Percentiles rank a stretch among this genome's conserved stretches.
Evolutionary conservation across 2,797 vertebrate species (phyloP).

Genomic region (Pseudotriccus pelzelni): DNA sequence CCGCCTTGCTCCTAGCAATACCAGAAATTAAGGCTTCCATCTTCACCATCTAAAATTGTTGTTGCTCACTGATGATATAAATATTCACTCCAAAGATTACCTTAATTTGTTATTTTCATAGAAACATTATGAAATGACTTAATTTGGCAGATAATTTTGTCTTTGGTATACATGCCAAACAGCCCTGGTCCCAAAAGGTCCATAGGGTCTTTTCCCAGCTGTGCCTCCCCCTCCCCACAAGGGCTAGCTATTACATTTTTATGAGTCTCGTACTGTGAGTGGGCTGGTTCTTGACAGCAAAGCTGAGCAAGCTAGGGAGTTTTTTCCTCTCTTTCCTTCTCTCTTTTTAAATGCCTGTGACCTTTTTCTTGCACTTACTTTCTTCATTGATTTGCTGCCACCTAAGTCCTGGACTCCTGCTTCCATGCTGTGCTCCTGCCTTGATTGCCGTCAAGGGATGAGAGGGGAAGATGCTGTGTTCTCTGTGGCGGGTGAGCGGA

Average conservation of each 20-base stretch:
- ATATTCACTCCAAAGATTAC: neutral
- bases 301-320: neutral
- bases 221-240: neutral
- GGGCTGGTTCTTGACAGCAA: neutral
- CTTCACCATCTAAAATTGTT: neutral
- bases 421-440: neutral
- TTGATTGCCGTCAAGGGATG: neutral
- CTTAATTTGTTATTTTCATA: neutral
- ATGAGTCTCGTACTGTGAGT: neutral
- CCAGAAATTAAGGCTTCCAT: neutral
- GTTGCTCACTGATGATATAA: neutral
- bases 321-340: neutral
- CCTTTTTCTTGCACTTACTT: neutral
- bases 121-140: neutral
- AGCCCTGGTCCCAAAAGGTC: neutral
- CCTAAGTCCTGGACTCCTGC: neutral
- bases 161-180: neutral
- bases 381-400: slow-evolving; percentile 12
- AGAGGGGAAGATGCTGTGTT: neutral
- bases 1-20: neutral
- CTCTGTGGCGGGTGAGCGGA: neutral
- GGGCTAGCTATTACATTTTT: neutral
- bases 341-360: neutral
- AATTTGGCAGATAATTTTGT: neutral
- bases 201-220: neutral